Evolutionary conservation across 2,888 invertebrate genomes (phyloP).

Genomic region (Drosophila neutralis): DNA sequence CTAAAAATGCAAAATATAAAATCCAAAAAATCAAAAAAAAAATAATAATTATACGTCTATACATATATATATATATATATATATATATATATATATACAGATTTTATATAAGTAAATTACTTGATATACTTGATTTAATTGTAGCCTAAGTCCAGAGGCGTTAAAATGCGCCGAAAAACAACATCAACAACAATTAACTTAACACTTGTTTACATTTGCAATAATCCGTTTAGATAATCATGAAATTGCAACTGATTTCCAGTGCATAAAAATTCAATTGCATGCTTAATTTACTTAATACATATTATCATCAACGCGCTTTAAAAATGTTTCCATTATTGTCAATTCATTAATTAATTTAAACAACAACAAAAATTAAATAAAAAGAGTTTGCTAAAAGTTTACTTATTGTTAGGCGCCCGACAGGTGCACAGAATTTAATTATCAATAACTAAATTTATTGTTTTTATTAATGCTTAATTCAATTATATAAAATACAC

Average conservation of each 20-base stretch:
- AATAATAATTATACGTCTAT: conserved; percentile 10
- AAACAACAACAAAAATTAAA: conserved; percentile 27
- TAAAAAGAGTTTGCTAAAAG: conserved; percentile 59
- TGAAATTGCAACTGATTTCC: conserved; percentile 25
- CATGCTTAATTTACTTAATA: conserved; percentile 33
- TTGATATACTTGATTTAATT: conserved; percentile 60
- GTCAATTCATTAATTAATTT: conserved; percentile 63
- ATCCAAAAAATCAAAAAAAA: conserved; percentile 11
- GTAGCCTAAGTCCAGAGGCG: conserved; percentile 57
- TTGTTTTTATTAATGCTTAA: conserved; percentile 75
- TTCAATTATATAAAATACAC: conserved; percentile 58
- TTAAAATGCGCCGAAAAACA: conserved; percentile 32
- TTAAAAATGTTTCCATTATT: conserved; percentile 71
- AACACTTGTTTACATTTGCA: conserved; percentile 76
- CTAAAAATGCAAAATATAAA: conserved; percentile 52
- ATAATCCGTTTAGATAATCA: conserved; percentile 53
- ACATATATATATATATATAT: conserved; percentile 52
- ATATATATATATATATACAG: conserved; percentile 69
- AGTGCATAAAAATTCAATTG: conserved; percentile 36
- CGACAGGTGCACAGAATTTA: conserved; percentile 60
- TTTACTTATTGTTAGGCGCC: conserved; percentile 63
- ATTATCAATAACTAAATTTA: conserved; percentile 72
- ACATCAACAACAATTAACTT: conserved; percentile 39
- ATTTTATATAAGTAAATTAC: conserved; percentile 70
- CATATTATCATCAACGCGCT: conserved; percentile 64